These are phyloP conservation scores for Bombus vancouverensis DNA, from an alignment of 1,140 invertebrate genomes.

Conservation along the genomic window DNA sequence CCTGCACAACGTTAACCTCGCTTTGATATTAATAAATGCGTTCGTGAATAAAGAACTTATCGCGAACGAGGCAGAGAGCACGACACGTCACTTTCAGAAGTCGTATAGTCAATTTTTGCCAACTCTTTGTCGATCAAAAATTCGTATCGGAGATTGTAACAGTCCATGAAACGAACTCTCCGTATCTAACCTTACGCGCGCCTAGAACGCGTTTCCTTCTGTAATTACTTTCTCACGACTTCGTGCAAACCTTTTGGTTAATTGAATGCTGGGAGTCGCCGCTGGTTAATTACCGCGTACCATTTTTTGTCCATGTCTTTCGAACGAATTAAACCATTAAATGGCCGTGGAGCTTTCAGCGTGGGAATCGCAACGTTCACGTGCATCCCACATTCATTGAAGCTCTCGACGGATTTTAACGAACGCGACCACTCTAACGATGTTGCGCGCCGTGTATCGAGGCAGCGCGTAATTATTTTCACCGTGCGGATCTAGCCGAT, in stretches of 20 bases:
- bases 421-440: conserved; percentile 1
- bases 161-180: neutral
- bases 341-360: neutral
- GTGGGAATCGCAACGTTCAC: too few relatives aligned
- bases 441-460: conserved; percentile 10
- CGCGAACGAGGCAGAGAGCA: neutral
- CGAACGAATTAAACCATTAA: neutral
- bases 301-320: neutral
- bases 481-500: neutral
- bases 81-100: too few relatives aligned
- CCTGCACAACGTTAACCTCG: neutral
- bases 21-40: neutral
- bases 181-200: too few relatives aligned
- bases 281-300: neutral
- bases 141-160: neutral
- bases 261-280: neutral
- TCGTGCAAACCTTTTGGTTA: neutral
- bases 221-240: neutral
- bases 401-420: neutral
- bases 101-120: neutral
- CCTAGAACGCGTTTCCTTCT: neutral
- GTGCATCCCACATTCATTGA: too few relatives aligned
- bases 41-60: neutral
- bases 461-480: conserved; percentile 14
- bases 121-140: neutral